A percentile compares a stretch with the other conserved stretches of the same genome.
phyloP scores from a whole-genome alignment of 2,888 invertebrate genomes.

The Temnothorax ravouxi region DNA sequence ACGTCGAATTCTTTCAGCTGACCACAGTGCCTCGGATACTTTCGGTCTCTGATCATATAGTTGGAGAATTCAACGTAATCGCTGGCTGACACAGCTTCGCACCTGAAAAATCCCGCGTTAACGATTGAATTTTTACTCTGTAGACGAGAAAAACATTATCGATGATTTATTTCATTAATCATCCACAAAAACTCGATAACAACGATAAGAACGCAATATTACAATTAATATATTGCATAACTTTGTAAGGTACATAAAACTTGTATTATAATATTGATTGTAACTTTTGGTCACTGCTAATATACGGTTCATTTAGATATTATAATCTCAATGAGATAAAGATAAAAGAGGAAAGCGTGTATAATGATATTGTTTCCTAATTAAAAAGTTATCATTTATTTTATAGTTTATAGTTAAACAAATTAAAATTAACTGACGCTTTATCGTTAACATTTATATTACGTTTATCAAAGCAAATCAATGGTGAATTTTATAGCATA shows the following conservation, averaged over 20 bases:
- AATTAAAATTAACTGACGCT: not conserved
- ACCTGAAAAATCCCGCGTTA: conserved; percentile 88
- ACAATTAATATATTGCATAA: not conserved
- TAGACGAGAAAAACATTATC: not conserved
- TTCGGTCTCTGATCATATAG: conserved; percentile 95
- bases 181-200: not conserved
- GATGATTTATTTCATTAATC: not conserved
- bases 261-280: not conserved
- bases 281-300: not conserved
- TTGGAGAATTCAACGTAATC: conserved; percentile 99
- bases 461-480: conserved; percentile 8
- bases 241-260: not conserved
- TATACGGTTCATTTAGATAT: not conserved
- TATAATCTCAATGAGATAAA: not conserved
- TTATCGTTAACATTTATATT: conserved; percentile 22
- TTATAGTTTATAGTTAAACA: conserved; percentile 16
- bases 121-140: not conserved
- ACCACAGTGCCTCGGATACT: conserved; percentile 96
- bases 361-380: not conserved
- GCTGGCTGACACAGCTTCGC: conserved; percentile 95
- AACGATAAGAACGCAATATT: not conserved
- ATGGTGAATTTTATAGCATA: not conserved
- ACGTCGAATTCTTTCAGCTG: conserved; percentile 93
- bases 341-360: not conserved
- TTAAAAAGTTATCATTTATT: not conserved